These are phyloP conservation scores for Halcyon chelicuti DNA, from an alignment of 2,797 vertebrate genomes.

Conservation along the genomic window DNA sequence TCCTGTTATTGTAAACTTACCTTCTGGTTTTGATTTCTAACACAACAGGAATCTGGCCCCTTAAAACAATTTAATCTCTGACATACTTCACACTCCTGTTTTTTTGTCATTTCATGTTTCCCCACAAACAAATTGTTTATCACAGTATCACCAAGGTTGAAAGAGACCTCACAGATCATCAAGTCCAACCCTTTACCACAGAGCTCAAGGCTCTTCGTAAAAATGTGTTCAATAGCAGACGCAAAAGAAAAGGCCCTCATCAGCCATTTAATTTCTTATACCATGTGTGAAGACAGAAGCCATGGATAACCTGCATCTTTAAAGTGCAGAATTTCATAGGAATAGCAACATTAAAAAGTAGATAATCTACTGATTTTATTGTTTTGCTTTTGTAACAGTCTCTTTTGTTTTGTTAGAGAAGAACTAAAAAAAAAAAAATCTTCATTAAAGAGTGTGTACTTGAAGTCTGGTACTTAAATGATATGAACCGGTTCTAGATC, in stretches of 20 bases:
- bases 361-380: neutral
- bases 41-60: rapidly evolving
- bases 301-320: neutral
- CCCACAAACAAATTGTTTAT: neutral
- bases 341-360: neutral
- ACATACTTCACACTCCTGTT: neutral
- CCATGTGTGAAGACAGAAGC: neutral
- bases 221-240: neutral
- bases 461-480: neutral
- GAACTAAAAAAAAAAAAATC: neutral
- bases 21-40: neutral
- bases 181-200: too few relatives aligned
- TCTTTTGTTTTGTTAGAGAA: neutral
- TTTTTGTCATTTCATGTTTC: neutral
- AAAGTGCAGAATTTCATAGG: neutral
- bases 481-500: neutral
- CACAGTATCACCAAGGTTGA: too few relatives aligned
- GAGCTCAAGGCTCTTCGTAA: too few relatives aligned
- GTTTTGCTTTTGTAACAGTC: neutral
- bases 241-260: neutral
- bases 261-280: neutral
- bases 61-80: neutral
- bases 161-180: too few relatives aligned
- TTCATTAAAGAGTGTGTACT: neutral
- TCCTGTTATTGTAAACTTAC: neutral